A percentile compares a stretch with the other conserved stretches of the same genome.
Evolutionary conservation across 2,797 vertebrate genomes (phyloP).

Genomic region (Sebastiscus tertius): DNA sequence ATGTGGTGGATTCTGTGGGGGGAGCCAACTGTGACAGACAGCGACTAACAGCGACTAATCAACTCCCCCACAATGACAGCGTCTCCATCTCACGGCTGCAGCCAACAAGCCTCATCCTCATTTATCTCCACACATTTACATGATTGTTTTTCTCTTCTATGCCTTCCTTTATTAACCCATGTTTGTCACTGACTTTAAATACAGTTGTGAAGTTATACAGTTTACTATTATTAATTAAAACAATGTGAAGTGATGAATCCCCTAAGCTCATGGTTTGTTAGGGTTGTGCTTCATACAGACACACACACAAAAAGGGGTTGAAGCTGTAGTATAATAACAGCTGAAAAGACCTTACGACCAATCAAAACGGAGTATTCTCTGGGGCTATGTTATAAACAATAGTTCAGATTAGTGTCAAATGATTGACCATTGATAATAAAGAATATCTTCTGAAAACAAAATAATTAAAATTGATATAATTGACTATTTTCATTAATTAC

Average conservation of each 20-base stretch:
- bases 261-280: not conserved
- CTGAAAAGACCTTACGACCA: constrained; percentile 1
- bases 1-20: constrained; percentile 24
- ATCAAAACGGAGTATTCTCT: constrained; percentile 14
- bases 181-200: not conserved
- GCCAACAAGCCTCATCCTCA: constrained; percentile 88
- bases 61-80: constrained; percentile 88
- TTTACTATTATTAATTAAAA: not conserved
- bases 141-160: constrained; percentile 65
- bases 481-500: not conserved
- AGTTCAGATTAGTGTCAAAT: not conserved
- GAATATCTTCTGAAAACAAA: not conserved
- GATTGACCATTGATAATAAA: not conserved
- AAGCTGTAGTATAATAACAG: not conserved
- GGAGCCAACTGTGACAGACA: constrained; percentile 88
- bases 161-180: not conserved
- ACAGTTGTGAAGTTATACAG: not conserved
- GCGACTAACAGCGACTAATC: constrained; percentile 94
- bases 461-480: not conserved
- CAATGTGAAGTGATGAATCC: not conserved
- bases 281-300: fast-evolving
- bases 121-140: constrained; percentile 89
- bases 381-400: not conserved
- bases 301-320: too few species aligned
- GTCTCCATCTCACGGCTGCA: constrained; percentile 73